Conservation (phyloP, 2,113 vertebrate genomes). For the Bostrychus sinensis region DNA sequence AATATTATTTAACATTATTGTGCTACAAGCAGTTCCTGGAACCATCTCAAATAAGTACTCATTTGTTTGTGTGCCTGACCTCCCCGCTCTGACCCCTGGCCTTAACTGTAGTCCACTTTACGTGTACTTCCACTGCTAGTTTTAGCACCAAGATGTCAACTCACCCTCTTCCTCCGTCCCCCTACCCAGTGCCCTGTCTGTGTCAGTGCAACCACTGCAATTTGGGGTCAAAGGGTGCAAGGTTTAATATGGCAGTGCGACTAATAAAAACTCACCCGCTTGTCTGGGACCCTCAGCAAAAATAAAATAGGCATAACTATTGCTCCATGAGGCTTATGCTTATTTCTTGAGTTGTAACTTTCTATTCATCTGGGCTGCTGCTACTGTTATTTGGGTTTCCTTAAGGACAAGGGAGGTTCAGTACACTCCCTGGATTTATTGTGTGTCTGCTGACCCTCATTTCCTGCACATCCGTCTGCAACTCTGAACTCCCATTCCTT, state of each 20-base stretch:
- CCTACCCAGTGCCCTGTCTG: constrained; percentile 3
- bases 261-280: constrained; percentile 15
- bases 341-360: constrained; percentile 7
- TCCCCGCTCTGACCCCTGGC: constrained; percentile 32
- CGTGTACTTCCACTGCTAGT: constrained; percentile 70
- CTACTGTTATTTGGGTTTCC: constrained; percentile 30
- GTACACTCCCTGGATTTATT: constrained; percentile 41
- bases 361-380: background rate
- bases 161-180: constrained; percentile 55
- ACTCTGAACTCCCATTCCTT: constrained; percentile 18
- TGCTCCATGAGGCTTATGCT: no score
- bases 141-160: constrained; percentile 69
- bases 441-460: constrained; percentile 36
- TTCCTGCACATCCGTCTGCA: constrained; percentile 31
- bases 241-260: constrained; percentile 18
- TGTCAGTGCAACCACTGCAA: constrained; percentile 8
- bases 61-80: constrained; percentile 42
- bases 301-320: constrained; percentile 3
- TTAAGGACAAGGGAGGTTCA: constrained; percentile 38
- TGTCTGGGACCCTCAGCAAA: background rate
- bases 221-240: constrained; percentile 50
- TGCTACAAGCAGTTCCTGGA: background rate
- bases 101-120: constrained; percentile 27
- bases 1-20: background rate
- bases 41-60: constrained; percentile 33